phyloP scores from a whole-genome alignment of 2,888 invertebrate genomes.

The Xestoiulus laeticollis region DNA sequence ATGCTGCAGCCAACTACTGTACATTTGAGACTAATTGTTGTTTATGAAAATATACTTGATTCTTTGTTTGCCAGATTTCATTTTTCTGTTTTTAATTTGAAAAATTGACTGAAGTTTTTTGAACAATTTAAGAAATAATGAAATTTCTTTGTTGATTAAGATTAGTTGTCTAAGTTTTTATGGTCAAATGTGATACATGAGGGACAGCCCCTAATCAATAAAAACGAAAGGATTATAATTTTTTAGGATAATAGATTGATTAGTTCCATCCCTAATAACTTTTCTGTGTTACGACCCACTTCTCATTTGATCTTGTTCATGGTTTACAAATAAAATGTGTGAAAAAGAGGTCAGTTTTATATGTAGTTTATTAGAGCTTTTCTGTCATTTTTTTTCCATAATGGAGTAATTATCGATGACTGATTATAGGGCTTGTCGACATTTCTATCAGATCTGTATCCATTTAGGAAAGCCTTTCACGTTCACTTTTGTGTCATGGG shows the following conservation, averaged over 20 bases:
- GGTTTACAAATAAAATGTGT: background rate
- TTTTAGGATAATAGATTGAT: background rate
- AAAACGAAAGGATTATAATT: background rate
- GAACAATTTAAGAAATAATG: too few species aligned
- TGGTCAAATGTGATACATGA: background rate
- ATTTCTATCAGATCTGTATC: conserved; percentile 13
- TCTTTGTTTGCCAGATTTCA: too few species aligned
- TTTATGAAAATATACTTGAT: background rate
- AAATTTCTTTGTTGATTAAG: too few species aligned
- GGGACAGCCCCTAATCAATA: background rate
- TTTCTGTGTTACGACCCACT: conserved; percentile 27
- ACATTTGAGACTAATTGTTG: background rate
- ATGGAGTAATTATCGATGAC: background rate
- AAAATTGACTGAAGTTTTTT: too few species aligned
- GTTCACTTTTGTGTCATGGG: background rate
- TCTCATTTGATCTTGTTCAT: conserved; percentile 4
- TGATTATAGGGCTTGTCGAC: conserved; percentile 17
- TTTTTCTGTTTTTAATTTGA: too few species aligned
- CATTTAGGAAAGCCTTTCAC: conserved; percentile 1
- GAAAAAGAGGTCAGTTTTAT: conserved; percentile 19
- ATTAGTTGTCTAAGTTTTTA: too few species aligned
- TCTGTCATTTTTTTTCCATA: background rate
- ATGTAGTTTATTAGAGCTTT: conserved; percentile 32
- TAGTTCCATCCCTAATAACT: conserved; percentile 13
- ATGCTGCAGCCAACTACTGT: background rate